Evolutionary conservation across 2,888 invertebrate species (phyloP).

Genomic region (Tetrapedia diversipes): DNA sequence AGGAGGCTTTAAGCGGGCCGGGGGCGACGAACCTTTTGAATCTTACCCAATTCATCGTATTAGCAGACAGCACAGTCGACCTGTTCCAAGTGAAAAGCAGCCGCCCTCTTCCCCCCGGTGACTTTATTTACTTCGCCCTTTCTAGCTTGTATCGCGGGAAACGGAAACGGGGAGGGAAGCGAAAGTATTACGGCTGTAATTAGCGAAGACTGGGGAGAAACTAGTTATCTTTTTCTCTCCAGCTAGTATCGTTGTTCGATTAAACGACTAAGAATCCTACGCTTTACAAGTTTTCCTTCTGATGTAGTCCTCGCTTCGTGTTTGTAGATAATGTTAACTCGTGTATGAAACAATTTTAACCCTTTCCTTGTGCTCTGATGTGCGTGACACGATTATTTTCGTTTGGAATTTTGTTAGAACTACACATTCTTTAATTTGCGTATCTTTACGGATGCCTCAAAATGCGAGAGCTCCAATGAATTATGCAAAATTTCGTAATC

Average conservation of each 20-base stretch:
- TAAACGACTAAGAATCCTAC: constrained; percentile 17
- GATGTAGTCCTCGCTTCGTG: too few species aligned
- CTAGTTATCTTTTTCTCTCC: not conserved
- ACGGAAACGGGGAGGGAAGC: constrained; percentile 37
- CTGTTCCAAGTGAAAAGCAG: constrained; percentile 51
- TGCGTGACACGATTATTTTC: too few species aligned
- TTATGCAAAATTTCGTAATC: too few species aligned
- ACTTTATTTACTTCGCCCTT: constrained; percentile 52
- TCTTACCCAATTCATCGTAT: constrained; percentile 62
- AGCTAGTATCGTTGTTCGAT: not conserved
- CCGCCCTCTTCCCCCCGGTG: constrained; percentile 36
- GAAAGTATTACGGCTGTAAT: constrained; percentile 57
- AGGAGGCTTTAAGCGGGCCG: constrained; percentile 53
- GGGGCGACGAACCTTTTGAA: constrained; percentile 56
- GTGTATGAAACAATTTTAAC: too few species aligned
- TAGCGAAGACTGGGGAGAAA: constrained; percentile 43
- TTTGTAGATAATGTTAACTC: too few species aligned
- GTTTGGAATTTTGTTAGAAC: too few species aligned
- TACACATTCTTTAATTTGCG: too few species aligned
- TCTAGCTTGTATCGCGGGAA: constrained; percentile 49
- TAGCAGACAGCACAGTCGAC: constrained; percentile 58
- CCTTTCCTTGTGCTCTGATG: too few species aligned
- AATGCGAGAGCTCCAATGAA: too few species aligned
- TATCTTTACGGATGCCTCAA: too few species aligned
- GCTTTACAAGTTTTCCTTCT: not conserved